Evolutionary conservation across 2,888 invertebrate genomes (phyloP), one percentile per base, ranked within the genome.

Genomic region (Sacculina carcini): DNA sequence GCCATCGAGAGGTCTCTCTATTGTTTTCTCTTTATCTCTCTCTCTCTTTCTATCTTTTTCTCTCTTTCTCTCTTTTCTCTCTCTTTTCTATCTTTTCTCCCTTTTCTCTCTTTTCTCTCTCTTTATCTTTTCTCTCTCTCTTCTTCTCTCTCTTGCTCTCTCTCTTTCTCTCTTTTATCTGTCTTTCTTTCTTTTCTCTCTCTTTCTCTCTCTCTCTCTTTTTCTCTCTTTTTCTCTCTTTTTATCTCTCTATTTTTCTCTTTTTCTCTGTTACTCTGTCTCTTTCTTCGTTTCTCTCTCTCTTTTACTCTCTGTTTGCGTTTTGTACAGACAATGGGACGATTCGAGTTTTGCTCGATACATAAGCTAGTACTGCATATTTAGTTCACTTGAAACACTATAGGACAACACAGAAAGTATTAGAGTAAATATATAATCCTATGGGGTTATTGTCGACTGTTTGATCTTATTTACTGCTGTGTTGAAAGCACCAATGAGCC

Each of bases 1-100:
- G 73, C 81, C 51, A 77, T 96, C 59, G 96, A 96, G 72, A 85
- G 83, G 82, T 58, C 58, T 5, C 58, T 57, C 14, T 58, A 56
- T 5, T 52, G 21, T 23, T 24, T n/a, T 14, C 4, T 7, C 9
- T 21, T 6, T n/a, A 21, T 4, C 16, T 7, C 12, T 10, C 16
- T 21, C 10, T 3, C 19, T 6, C 38, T 6, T 36, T 36, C 34
- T n/a, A n/a, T n/a, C n/a, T n/a, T n/a, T n/a, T n/a, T n/a, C 16
- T 48, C 34, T 49, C 21, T 34, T 3, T 21, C 32, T 36, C 34
- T 34, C 12, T 38, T 3, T 21, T 5, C 23, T 3, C 23, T 10
- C 38, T 10, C 14, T 5, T 38, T 3, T 50, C 14, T 36, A 16
- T 38, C 6, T 50, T 5, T 50, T 10, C 23, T 3, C 23, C 24